Percentiles rank a stretch among this genome's conserved stretches.
Evolutionary conservation across 1,140 invertebrate species (phyloP).

Genomic region (Patella vulgata): DNA sequence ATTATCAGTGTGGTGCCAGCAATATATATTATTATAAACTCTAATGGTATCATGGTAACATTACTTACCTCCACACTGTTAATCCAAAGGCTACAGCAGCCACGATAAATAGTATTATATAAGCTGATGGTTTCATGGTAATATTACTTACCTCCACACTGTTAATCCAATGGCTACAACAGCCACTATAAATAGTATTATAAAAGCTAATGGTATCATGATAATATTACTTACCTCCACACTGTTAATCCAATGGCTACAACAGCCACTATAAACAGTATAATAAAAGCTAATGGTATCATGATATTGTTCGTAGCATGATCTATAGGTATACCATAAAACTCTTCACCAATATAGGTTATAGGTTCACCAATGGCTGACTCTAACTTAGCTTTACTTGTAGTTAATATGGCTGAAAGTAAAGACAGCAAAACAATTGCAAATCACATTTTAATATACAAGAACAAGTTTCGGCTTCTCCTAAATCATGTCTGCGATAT

Average conservation of each 20-base stretch:
- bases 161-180: conserved; percentile 36
- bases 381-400: not conserved
- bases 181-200: conserved; percentile 34
- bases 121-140: too few relatives aligned
- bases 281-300: conserved; percentile 41
- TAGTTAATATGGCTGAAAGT: conserved; percentile 12
- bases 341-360: conserved; percentile 39
- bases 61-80: conserved; percentile 47
- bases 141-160: conserved; percentile 49
- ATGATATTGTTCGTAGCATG: conserved; percentile 37
- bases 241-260: conserved; percentile 35
- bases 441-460: too few relatives aligned
- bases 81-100: conserved; percentile 36
- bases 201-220: conserved; percentile 44
- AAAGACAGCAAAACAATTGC: too few relatives aligned
- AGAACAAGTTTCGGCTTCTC: too few relatives aligned
- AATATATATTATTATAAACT: too few relatives aligned
- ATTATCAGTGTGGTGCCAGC: too few relatives aligned
- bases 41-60: too few relatives aligned
- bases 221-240: conserved; percentile 50
- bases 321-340: conserved; percentile 38
- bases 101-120: too few relatives aligned
- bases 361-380: conserved; percentile 8
- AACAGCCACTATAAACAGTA: conserved; percentile 33
- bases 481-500: too few relatives aligned